Evolutionary conservation across 1,140 invertebrate species (phyloP).

Genomic region (Cyphomyrmex costatus): DNA sequence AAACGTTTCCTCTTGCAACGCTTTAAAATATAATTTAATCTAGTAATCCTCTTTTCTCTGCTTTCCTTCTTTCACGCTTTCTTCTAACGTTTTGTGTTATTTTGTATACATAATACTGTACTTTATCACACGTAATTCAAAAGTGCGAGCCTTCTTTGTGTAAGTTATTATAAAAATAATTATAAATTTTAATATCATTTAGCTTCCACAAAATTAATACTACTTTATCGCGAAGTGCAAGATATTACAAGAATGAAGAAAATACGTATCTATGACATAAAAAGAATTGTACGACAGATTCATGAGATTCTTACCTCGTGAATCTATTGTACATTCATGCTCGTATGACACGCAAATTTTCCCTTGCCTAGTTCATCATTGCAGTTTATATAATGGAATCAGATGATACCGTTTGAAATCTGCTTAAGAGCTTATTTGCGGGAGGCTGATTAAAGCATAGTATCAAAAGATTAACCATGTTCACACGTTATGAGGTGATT

Average conservation of each 20-base stretch:
- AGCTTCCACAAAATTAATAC: background rate
- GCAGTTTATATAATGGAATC: background rate
- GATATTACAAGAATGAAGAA: background rate
- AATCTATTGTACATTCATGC: too few species aligned
- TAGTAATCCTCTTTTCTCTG: background rate
- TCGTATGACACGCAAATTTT: background rate
- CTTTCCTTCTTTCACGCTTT: background rate
- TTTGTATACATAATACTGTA: background rate
- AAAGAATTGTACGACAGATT: background rate
- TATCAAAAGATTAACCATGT: constrained; percentile 51
- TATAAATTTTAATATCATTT: background rate
- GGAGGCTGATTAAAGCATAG: constrained; percentile 31
- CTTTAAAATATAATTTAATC: background rate
- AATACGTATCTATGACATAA: background rate
- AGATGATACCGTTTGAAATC: constrained; percentile 45
- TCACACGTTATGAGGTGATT: constrained; percentile 48
- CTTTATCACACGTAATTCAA: background rate
- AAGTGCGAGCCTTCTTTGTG: background rate
- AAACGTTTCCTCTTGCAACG: background rate
- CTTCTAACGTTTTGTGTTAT: background rate
- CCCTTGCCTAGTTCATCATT: background rate
- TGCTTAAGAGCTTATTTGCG: constrained; percentile 44
- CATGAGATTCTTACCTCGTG: background rate
- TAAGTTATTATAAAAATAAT: background rate
- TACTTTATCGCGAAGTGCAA: background rate